Evolutionary conservation across 2,797 vertebrate genomes (phyloP).

Genomic region (Bucorvus abyssinicus): DNA sequence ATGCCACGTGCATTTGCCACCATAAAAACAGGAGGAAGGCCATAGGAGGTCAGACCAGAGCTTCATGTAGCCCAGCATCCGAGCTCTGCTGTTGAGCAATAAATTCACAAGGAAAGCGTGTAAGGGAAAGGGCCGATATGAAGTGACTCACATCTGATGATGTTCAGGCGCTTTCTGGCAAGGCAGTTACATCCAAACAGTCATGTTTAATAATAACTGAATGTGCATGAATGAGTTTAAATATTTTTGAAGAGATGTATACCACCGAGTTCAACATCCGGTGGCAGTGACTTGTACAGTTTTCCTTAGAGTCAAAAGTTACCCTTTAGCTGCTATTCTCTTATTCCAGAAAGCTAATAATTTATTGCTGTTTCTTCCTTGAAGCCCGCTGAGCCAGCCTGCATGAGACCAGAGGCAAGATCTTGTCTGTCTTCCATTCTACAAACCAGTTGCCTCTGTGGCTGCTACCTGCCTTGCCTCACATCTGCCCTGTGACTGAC

Average conservation of each 20-base stretch:
- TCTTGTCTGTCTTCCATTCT: not conserved
- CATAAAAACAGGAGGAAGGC: not conserved
- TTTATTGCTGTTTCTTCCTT: not conserved
- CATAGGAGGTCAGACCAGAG: not conserved
- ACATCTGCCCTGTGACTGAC: not conserved
- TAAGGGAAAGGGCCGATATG: not conserved
- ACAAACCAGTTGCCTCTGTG: not conserved
- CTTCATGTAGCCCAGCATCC: not conserved
- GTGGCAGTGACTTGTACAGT: not conserved
- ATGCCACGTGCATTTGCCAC: not conserved
- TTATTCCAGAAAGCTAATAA: not conserved
- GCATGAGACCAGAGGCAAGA: not conserved
- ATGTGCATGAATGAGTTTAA: not conserved
- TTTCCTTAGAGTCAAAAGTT: not conserved
- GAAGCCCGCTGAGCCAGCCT: not conserved
- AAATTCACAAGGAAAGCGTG: not conserved
- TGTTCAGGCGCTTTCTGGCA: not conserved
- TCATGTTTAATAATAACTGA: not conserved
- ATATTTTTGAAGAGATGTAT: not conserved
- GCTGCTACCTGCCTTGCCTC: not conserved
- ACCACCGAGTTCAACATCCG: not conserved
- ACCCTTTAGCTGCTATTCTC: not conserved
- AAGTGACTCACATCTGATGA: not conserved
- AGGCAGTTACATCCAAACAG: not conserved
- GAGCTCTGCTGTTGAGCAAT: not conserved